These are phyloP conservation scores for Campoletis raptor DNA, from an alignment of 2,888 invertebrate species.

Conservation along the genomic window DNA sequence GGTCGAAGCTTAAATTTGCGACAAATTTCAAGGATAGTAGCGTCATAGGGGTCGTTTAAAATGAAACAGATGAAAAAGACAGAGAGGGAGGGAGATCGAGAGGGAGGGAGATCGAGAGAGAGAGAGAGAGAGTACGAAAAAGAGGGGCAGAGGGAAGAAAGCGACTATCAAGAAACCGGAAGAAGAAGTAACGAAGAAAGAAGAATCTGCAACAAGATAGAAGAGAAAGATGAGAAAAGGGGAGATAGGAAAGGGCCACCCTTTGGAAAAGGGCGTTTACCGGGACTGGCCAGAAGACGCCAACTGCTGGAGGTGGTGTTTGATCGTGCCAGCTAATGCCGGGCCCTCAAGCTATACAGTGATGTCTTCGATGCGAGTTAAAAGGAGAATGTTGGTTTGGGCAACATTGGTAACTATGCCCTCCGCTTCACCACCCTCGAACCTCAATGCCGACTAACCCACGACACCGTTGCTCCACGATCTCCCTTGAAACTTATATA, in stretches of 20 bases:
- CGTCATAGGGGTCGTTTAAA: constrained; percentile 47
- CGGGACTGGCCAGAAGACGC: constrained; percentile 46
- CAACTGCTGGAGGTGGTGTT: constrained; percentile 49
- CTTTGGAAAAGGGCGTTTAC: constrained; percentile 52
- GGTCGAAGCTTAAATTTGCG: constrained; percentile 70
- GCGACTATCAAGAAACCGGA: constrained; percentile 19
- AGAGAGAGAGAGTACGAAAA: not conserved
- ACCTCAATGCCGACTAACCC: constrained; percentile 36
- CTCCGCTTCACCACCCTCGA: constrained; percentile 39
- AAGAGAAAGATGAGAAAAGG: not conserved
- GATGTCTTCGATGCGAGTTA: constrained; percentile 12
- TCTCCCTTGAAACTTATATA: constrained; percentile 13
- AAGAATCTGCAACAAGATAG: not conserved
- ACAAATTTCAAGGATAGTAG: constrained; percentile 64
- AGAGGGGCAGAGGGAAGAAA: not conserved
- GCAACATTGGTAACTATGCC: constrained; percentile 50
- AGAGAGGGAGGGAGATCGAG: not conserved
- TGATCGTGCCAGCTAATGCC: constrained; percentile 33
- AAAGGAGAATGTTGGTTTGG: constrained; percentile 27
- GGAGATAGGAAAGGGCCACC: constrained; percentile 20
- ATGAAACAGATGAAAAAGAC: constrained; percentile 25
- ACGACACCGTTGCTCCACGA: constrained; percentile 33
- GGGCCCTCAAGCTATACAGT: constrained; percentile 9
- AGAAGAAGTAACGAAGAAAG: constrained; percentile 16
- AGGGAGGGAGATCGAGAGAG: not conserved